Evolutionary conservation across 2,888 invertebrate species (phyloP), one percentile per base, ranked within the genome.

Genomic region (Aquatica leii): DNA sequence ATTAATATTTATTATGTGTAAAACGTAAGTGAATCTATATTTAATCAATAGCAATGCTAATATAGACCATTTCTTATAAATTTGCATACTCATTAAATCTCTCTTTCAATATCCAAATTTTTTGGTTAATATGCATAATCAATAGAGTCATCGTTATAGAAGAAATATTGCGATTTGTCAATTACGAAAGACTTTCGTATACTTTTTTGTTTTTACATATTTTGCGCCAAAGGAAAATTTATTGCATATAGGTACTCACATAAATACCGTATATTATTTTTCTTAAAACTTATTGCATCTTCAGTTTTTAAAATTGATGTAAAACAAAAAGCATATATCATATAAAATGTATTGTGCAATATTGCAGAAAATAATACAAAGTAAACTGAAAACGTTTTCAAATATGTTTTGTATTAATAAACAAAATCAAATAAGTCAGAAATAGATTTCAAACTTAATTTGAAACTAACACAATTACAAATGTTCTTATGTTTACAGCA

Each of bases 81-180:
- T 60, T 37, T 60, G 54, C 60, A 60, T 60, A 60, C 54, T 60
- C 60, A 60, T 60, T 60, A 54, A 60, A 37, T 20, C 48, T 37
- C 48, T 48, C 6, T 24, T 60, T 60, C 60, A 60, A 54, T 60
- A 60, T 60, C 48, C 48, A 20, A 54, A 54, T 54, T 60, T 53
- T 60, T 60, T 54, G 51, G 59, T 59, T 59, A 60, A 60, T 60
- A 40, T 53, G 48, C 49, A 53, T 54, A 60, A 54, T 48, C 49
- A 46, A 59, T 59, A 46, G 17, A 43, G 52, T 18, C 51, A 18
- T 14, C 41, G 52, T 35, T 46, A 59, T 51, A 59, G 35, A 48
- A 43, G 52, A 52, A 46, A 55, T 31, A 31, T 55, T 31, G 21
- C 46, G 34, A 34, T 55, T 20, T 55, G 55, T 46, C 55, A 48